A percentile compares a stretch with the other conserved stretches of the same genome.
These are phyloP conservation scores for Danio jaintianensis DNA, from an alignment of 2,797 vertebrate species.

Conservation along the genomic window DNA sequence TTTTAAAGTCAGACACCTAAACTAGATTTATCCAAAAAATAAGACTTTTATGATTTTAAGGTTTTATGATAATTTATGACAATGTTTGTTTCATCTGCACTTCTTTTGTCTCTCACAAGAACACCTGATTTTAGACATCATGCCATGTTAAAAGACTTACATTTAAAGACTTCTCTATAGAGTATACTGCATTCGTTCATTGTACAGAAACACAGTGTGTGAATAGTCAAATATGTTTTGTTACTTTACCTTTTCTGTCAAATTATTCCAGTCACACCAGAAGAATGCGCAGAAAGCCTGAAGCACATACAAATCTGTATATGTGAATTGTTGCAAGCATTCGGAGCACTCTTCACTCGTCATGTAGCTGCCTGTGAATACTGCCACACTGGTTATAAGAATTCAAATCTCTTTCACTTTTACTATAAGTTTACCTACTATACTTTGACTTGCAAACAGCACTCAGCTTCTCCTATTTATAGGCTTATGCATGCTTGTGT, in stretches of 20 bases:
- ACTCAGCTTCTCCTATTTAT: background rate
- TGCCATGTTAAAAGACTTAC: background rate
- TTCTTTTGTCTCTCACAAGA: background rate
- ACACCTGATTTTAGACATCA: background rate
- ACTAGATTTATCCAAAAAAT: too few species aligned
- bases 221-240: background rate
- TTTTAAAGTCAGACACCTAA: too few species aligned
- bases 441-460: background rate
- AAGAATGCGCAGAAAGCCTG: background rate
- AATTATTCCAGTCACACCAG: background rate
- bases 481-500: background rate
- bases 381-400: background rate
- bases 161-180: background rate
- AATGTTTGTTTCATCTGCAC: background rate
- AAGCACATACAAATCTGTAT: background rate
- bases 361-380: background rate
- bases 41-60: too few species aligned
- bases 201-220: background rate
- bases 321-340: background rate
- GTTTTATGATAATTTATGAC: background rate
- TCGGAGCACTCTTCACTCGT: background rate
- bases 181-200: background rate
- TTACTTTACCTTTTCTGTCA: constrained; percentile 17
- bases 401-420: constrained; percentile 25
- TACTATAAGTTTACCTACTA: background rate